Percentiles rank a stretch among this genome's conserved stretches.
phyloP scores from a whole-genome alignment of 1,140 invertebrate genomes.

The Papilio polyxenes region DNA sequence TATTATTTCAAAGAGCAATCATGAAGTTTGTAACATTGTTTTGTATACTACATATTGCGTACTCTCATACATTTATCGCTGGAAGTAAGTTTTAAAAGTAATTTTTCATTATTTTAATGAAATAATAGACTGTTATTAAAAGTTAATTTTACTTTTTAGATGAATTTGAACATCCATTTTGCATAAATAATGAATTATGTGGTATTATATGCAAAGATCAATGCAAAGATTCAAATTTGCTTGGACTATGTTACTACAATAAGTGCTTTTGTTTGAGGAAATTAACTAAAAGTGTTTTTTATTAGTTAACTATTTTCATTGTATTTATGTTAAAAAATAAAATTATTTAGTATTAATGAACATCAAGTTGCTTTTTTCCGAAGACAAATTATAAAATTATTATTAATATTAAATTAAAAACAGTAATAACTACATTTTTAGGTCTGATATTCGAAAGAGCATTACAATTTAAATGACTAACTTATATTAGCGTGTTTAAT shows the following conservation, averaged over 20 bases:
- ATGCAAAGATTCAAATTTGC: background rate
- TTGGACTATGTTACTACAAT: background rate
- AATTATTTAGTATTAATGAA: background rate
- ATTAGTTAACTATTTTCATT: background rate
- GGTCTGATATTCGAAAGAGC: no score
- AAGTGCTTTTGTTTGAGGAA: background rate
- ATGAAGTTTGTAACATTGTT: conserved; percentile 7
- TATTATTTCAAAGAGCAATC: background rate
- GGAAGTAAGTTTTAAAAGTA: background rate
- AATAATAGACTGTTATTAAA: background rate
- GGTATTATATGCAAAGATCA: background rate
- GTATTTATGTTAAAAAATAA: background rate
- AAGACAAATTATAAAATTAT: no score
- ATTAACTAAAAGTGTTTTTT: background rate
- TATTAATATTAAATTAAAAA: no score
- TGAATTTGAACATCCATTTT: background rate
- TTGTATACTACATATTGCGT: background rate
- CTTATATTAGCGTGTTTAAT: background rate
- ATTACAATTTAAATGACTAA: background rate
- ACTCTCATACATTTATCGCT: background rate
- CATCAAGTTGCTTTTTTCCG: background rate
- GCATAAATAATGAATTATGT: background rate
- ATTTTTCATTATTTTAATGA: background rate
- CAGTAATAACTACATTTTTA: no score
- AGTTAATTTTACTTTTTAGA: background rate